These are phyloP conservation scores for Apis dorsata DNA, from an alignment of 1,140 invertebrate genomes.

Conservation along the genomic window DNA sequence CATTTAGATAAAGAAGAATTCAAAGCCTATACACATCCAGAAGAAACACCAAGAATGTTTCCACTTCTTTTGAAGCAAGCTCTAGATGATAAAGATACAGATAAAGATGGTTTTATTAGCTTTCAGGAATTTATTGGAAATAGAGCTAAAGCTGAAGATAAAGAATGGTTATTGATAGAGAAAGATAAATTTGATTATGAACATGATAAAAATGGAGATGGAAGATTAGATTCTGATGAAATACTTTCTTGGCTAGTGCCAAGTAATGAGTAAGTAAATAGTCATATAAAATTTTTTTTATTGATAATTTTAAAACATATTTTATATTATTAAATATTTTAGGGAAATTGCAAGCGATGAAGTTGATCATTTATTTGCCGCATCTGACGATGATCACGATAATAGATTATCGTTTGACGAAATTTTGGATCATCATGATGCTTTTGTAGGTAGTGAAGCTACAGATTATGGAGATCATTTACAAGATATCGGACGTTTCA, in stretches of 20 bases:
- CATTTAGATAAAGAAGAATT: conserved; percentile 90
- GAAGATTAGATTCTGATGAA: conserved; percentile 89
- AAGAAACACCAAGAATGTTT: conserved; percentile 95
- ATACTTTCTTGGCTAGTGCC: conserved; percentile 95
- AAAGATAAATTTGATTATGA: conserved; percentile 95
- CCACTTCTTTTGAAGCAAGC: conserved; percentile 91
- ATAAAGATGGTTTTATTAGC: conserved; percentile 90
- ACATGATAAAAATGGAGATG: conserved; percentile 93
- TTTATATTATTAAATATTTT: conserved; percentile 42
- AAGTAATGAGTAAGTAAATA: conserved; percentile 89
- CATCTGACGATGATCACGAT: conserved; percentile 94
- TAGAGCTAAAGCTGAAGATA: conserved; percentile 86
- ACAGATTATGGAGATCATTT: conserved; percentile 97
- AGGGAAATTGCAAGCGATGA: conserved; percentile 94
- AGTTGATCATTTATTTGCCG: conserved; percentile 93
- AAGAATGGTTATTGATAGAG: conserved; percentile 91
- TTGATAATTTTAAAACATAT: conserved; percentile 7
- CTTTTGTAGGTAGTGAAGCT: conserved; percentile 97
- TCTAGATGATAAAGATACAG: conserved; percentile 90
- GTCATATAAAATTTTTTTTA: conserved; percentile 6
- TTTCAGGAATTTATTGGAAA: conserved; percentile 92
- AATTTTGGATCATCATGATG: conserved; percentile 92
- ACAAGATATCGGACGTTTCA: conserved; percentile 88
- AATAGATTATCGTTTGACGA: conserved; percentile 91
- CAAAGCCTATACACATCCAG: conserved; percentile 94